Evolutionary conservation across 2,888 invertebrate species (phyloP).

Genomic region (Eupithecia exiguata): DNA sequence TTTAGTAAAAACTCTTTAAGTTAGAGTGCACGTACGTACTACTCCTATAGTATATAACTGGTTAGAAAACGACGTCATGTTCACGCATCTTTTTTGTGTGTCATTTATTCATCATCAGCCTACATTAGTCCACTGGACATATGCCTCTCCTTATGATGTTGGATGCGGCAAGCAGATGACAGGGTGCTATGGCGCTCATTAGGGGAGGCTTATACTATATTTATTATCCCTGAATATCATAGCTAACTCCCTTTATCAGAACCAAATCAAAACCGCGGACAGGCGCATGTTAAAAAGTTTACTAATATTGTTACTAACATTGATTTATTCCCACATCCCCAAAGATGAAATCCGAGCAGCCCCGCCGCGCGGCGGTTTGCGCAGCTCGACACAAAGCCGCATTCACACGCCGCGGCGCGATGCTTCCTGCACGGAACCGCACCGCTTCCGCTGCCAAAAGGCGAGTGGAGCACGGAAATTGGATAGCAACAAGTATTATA

Average conservation of each 20-base stretch:
- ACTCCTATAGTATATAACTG: no score
- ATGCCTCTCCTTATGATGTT: no score
- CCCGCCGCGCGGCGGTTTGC: not conserved
- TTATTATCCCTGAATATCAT: not conserved
- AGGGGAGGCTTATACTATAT: not conserved
- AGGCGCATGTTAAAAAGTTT: not conserved
- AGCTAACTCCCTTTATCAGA: not conserved
- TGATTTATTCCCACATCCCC: not conserved
- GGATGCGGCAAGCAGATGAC: no score
- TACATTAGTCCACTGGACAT: no score
- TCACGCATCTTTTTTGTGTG: no score
- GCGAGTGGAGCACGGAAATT: conserved; percentile 42
- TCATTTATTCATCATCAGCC: no score
- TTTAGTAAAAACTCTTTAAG: no score
- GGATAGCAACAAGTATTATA: conserved; percentile 36
- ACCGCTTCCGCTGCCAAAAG: conserved; percentile 36
- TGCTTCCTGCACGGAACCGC: conserved; percentile 32
- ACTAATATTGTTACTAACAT: no score
- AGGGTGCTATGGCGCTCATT: no score
- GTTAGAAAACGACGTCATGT: no score
- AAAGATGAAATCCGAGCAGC: not conserved
- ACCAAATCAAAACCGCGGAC: not conserved
- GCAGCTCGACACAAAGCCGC: conserved; percentile 31
- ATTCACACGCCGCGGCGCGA: conserved; percentile 32
- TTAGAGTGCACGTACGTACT: no score